phyloP scores from a whole-genome alignment of 1,140 invertebrate genomes.

The Temnothorax curvispinosus region DNA sequence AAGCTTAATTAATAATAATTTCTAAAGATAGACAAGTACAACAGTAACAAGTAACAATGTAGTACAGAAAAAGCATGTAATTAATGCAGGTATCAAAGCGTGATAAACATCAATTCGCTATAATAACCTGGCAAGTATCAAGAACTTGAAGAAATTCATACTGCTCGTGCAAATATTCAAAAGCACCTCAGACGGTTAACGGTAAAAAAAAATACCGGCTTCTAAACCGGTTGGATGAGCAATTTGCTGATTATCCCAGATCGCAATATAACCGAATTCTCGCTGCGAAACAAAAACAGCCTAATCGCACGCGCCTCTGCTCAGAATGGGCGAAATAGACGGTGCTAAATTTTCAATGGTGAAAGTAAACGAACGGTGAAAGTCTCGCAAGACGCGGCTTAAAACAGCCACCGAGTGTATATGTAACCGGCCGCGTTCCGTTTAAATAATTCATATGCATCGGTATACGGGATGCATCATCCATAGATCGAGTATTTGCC shows the following conservation, averaged over 20 bases:
- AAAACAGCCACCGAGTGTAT: slow-evolving; percentile 53
- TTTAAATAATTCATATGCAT: slow-evolving; percentile 35
- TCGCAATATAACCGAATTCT: slow-evolving; percentile 5
- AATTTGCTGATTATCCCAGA: neutral
- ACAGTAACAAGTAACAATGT: neutral
- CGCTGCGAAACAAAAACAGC: neutral
- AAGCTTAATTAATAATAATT: neutral
- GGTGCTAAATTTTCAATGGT: slow-evolving; percentile 71
- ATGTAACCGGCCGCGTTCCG: slow-evolving; percentile 22
- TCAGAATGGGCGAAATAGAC: slow-evolving; percentile 35
- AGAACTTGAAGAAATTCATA: neutral
- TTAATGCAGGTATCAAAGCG: neutral
- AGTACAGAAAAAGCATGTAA: neutral
- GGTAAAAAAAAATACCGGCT: neutral
- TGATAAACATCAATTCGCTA: neutral
- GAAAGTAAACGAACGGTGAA: slow-evolving; percentile 77
- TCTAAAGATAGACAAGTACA: neutral
- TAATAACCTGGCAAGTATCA: neutral
- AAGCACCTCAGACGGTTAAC: neutral
- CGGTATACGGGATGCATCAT: neutral
- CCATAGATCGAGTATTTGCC: slow-evolving; percentile 16
- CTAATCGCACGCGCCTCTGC: slow-evolving; percentile 6
- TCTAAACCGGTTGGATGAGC: neutral
- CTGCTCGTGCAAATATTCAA: neutral
- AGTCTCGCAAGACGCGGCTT: slow-evolving; percentile 62